Conservation (phyloP, 2,888 invertebrate genomes). For the Carterocephalus palaemon region DNA sequence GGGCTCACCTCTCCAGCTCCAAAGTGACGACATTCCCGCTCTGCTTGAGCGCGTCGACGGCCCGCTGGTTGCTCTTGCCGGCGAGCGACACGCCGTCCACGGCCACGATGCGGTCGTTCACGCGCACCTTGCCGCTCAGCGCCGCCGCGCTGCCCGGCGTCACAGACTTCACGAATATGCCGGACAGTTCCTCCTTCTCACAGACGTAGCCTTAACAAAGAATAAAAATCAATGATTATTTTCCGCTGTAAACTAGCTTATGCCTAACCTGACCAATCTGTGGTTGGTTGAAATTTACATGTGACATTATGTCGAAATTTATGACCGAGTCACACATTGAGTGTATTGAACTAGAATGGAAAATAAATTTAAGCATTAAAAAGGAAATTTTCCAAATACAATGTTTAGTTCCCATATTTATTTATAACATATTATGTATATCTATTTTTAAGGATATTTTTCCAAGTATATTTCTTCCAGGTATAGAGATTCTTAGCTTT, state of each 20-base stretch:
- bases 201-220: conserved; percentile 88
- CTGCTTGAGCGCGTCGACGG: conserved; percentile 96
- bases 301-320: too few relatives aligned
- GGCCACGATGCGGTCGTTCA: conserved; percentile 98
- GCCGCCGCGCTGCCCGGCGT: conserved; percentile 98
- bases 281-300: too few relatives aligned
- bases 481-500: too few relatives aligned
- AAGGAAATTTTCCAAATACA: too few relatives aligned
- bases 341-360: too few relatives aligned
- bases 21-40: conserved; percentile 94
- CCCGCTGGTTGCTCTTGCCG: conserved; percentile 97
- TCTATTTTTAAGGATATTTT: too few relatives aligned
- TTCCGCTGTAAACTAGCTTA: neutral
- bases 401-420: too few relatives aligned
- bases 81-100: conserved; percentile 97
- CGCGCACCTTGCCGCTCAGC: conserved; percentile 93
- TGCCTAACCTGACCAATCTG: too few relatives aligned
- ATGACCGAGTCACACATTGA: too few relatives aligned
- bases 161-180: conserved; percentile 99
- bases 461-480: too few relatives aligned
- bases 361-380: too few relatives aligned
- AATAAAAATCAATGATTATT: neutral
- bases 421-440: too few relatives aligned
- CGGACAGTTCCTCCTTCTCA: conserved; percentile 98
- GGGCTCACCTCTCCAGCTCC: conserved; percentile 85